Evolutionary conservation across 2,113 vertebrate genomes (phyloP).

Genomic region (Petaurus breviceps): DNA sequence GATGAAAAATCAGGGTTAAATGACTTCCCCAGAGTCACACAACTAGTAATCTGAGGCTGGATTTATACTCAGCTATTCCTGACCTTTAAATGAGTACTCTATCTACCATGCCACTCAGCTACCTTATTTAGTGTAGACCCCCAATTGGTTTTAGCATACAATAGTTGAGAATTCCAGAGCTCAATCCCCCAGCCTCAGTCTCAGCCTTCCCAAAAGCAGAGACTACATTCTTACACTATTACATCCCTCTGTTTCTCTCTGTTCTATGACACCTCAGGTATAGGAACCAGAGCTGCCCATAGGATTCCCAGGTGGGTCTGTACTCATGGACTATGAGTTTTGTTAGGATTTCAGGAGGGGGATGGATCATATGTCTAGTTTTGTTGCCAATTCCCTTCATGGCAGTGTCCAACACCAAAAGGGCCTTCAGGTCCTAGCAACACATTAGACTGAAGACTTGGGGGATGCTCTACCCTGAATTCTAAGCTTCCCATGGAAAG

Average conservation of each 20-base stretch:
- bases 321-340: no score
- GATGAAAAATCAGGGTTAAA: background rate
- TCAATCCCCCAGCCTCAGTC: background rate
- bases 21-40: background rate
- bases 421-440: background rate
- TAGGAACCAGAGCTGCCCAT: background rate
- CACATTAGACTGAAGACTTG: background rate
- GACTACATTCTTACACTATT: background rate
- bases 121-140: background rate
- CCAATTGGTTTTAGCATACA: background rate
- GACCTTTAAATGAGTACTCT: background rate
- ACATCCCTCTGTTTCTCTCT: background rate
- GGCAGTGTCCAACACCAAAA: background rate
- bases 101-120: background rate
- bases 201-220: background rate
- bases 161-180: background rate
- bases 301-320: background rate
- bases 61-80: background rate
- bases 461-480: background rate
- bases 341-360: background rate
- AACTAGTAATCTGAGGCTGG: background rate
- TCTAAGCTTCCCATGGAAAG: background rate
- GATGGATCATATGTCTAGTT: background rate
- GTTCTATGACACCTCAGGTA: background rate
- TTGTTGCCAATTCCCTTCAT: background rate